Conservation (phyloP, 2,888 invertebrate species). For the Tinea pellionella region DNA sequence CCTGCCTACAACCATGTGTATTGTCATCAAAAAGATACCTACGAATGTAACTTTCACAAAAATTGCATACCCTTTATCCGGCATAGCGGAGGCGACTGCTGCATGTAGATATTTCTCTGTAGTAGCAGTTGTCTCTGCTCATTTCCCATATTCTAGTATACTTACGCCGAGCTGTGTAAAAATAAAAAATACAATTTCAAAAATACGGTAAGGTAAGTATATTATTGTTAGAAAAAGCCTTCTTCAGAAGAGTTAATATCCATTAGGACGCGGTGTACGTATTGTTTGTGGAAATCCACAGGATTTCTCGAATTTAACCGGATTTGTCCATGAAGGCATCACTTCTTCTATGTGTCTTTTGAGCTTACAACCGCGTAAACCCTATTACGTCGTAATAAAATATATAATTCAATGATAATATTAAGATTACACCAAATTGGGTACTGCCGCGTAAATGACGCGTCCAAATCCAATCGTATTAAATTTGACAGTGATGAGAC, state of each 20-base stretch:
- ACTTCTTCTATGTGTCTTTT: neutral
- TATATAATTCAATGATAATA: neutral
- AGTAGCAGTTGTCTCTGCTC: too few relatives aligned
- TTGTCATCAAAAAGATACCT: too few relatives aligned
- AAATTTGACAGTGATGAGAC: constrained; percentile 5
- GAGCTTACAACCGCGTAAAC: neutral
- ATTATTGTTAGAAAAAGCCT: neutral
- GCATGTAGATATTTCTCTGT: too few relatives aligned
- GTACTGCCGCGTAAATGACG: neutral
- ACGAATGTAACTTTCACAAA: too few relatives aligned
- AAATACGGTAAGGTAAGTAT: too few relatives aligned
- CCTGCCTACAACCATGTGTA: too few relatives aligned
- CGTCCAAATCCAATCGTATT: constrained; percentile 5
- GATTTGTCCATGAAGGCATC: constrained; percentile 4
- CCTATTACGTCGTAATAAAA: neutral
- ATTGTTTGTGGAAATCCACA: constrained; percentile 9
- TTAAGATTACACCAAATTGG: neutral
- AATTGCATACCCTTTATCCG: too few relatives aligned
- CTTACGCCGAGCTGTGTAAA: too few relatives aligned
- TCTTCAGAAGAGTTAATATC: constrained; percentile 9
- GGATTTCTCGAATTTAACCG: constrained; percentile 1
- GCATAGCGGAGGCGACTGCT: too few relatives aligned
- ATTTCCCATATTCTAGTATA: too few relatives aligned
- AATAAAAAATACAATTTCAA: too few relatives aligned
- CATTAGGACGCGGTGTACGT: constrained; percentile 7